Evolutionary conservation across 1,140 invertebrate genomes (phyloP), one percentile per base, ranked within the genome.

Genomic region (Coenobita brevimanus): DNA sequence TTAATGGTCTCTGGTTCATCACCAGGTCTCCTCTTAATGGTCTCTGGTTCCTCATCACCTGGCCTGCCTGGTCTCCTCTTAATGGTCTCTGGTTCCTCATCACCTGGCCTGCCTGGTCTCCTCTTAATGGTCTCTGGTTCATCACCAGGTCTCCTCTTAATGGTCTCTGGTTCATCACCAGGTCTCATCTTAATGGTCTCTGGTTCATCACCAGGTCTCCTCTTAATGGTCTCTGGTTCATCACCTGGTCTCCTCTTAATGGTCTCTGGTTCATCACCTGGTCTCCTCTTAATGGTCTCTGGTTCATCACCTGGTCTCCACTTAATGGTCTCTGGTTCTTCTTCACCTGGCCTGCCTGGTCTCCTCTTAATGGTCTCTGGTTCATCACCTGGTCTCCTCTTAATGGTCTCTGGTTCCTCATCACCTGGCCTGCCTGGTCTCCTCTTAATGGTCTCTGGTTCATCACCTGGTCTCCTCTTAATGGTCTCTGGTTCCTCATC

Each of bases 71-170:
- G 69, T 33, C 69, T 73, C 69, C 69, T 73, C 69, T 73, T 73
- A 33, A 73, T 73, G 69, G 41, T 73, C 30, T 38, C 69, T 4
- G 69, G 33, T 41, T 73, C 27, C 3, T 73, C 69, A 73, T 21
- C 69, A 33, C 15, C n/a, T 21, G 15, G 21, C 36, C 46, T 50
- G 17, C 27, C 27, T 33, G 33, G 69, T 41, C 69, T 73, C 69
- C 36, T 73, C 69, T 73, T 73, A 33, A 73, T 50, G 46, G 46
- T 73, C 33, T 73, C 27, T 73, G 33, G 69, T 38, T 73, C 41
- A 38, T 73, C 69, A 73, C 27, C 69, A 73, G 69, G 69, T 41
- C 33, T 73, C 62, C 62, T 67, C 62, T 67, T 67, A n/a, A n/a
- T n/a, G 62, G 36, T 67, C 36, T 67, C 62, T 21, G 62, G 62